Percentiles rank a stretch among this genome's conserved stretches.
Evolutionary conservation across 2,113 vertebrate species (phyloP).

Genomic region (Hydrolagus affinis): DNA sequence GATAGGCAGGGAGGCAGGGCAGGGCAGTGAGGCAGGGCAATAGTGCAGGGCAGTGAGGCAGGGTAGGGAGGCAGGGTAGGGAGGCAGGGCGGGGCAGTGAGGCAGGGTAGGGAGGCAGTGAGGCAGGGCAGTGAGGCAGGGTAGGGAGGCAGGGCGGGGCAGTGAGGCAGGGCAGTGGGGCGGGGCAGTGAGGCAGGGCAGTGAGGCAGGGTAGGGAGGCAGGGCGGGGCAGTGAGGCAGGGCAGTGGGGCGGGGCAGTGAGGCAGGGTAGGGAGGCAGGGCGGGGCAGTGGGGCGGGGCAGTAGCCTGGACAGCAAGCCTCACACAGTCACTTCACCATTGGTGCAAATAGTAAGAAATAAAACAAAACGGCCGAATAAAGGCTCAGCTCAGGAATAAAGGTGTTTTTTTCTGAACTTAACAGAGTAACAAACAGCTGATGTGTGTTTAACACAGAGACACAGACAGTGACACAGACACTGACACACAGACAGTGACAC

Average conservation of each 20-base stretch:
- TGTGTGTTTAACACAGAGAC: no score
- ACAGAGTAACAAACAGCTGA: no score
- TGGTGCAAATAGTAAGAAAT: neutral
- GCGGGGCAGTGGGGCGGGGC: neutral
- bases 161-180: no score
- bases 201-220: no score
- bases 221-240: neutral
- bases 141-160: conserved; percentile 24
- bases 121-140: neutral
- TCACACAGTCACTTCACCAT: neutral
- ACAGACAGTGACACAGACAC: no score
- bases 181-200: no score
- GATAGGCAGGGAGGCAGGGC: neutral
- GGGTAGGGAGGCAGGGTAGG: neutral
- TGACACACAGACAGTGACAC: no score
- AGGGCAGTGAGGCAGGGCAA: neutral
- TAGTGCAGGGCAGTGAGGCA: neutral
- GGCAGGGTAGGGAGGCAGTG: neutral
- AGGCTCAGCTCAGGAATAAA: neutral
- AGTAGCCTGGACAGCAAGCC: no score
- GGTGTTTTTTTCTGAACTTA: neutral
- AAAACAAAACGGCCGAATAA: neutral
- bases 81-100: neutral
- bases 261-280: neutral
- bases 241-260: neutral